Percentiles rank a stretch among this genome's conserved stretches.
Evolutionary conservation across 2,797 vertebrate species (phyloP).

Genomic region (Bryconaethiops microstoma): DNA sequence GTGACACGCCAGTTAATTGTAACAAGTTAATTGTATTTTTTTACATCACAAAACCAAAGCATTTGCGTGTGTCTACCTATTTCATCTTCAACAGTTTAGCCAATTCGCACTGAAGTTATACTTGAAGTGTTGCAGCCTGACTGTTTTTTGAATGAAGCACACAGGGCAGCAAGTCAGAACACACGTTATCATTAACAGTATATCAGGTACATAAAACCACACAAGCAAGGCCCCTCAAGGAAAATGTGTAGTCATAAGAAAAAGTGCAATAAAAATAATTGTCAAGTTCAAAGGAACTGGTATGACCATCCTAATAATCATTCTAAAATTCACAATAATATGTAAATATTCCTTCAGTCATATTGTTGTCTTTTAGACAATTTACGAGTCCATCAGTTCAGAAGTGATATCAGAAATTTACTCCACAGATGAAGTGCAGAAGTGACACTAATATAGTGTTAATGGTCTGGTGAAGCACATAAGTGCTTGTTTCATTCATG

Average conservation of each 20-base stretch:
- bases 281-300: too few species aligned
- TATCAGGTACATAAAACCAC: too few species aligned
- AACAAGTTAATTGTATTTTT: too few species aligned
- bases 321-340: neutral
- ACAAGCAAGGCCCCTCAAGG: too few species aligned
- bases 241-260: too few species aligned
- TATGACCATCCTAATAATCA: neutral
- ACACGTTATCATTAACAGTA: too few species aligned
- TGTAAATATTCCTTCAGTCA: too few species aligned
- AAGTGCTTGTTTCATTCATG: constrained; percentile 15
- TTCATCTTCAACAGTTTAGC: too few species aligned
- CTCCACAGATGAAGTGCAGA: neutral
- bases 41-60: too few species aligned
- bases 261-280: neutral
- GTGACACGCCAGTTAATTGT: too few species aligned
- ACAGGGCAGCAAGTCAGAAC: neutral
- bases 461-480: constrained; percentile 6
- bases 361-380: neutral
- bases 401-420: neutral
- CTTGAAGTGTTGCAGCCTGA: too few species aligned
- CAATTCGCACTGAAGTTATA: neutral
- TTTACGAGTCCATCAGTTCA: neutral
- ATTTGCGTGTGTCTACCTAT: too few species aligned
- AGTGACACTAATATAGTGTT: constrained; percentile 5
- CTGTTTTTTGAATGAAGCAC: neutral